Evolutionary conservation across 2,797 vertebrate genomes (phyloP), one percentile per base, ranked within the genome.

Genomic region (Dendrocincla fuliginosa): DNA sequence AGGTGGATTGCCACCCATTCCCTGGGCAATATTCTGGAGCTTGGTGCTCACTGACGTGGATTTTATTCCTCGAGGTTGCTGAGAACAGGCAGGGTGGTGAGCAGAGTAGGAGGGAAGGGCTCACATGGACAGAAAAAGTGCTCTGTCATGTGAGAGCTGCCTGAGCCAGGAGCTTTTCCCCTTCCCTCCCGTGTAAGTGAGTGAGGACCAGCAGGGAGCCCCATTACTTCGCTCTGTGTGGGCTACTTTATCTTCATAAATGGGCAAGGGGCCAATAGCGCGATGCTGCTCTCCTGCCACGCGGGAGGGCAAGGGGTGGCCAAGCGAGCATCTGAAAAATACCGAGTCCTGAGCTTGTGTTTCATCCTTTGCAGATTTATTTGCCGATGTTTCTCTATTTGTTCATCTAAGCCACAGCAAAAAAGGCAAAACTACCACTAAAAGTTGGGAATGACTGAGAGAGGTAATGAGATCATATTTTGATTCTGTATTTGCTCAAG

Each of bases 161-260:
- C 68, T 83, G 50, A 65, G 83, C 20, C 71, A 41, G 3, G 8
- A 94, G 84, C 49, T 56, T 70, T 63, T 15, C 25, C 13, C 4
- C 20, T 64, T 65, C 81, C 69, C 56, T 46, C 50, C 68, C 13
- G 0, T 59, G 30, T 16, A 13, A 77, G 88, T 57, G 70, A 82
- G 84, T 68, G 53, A 64, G 77, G 69, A 87, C 33, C 87, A 77
- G 87, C 33, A 39, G 92, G 84, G 68, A 96, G 82, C 75, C 82
- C 68, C 71, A 85, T 80, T 92, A 78, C 60, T 65, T 25, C 65
- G 1, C 84, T 56, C 10, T 49, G 25, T 53, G 78, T 33, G 74
- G 49, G 70, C 80, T 91, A 5, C 65, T 86, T 84, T 56, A 68
- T 56, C 77, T 69, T 74, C 86, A 75, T 19, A 47, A 88, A 69